Base-by-base conservation (phyloP, 2,113 vertebrate genomes). In the Castor canadensis region DNA sequence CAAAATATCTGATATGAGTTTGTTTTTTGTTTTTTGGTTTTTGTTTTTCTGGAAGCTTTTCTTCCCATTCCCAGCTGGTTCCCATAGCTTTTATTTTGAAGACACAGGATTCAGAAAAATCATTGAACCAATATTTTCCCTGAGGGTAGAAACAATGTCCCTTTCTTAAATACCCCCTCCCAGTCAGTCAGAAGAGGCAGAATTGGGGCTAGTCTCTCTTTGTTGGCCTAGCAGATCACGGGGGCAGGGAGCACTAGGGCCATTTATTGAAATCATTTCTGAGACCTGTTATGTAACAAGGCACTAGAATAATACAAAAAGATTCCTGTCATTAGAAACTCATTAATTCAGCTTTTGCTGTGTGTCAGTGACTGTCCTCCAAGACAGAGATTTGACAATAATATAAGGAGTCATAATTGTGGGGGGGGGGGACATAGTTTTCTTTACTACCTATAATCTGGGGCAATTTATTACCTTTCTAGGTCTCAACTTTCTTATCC, bases 381-480 rank as follows among this genome's bases (percentile, higher is more conserved):
- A 24, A 54, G 9, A 66, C 40, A 43, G 60, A 45, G 38, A 28
- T 5, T 12, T 4, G 38, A 80, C 22, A 6, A 3, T 56, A 30
- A 58, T 43, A 26, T 28, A 13, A 19, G 4, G 26, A 76, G 13
- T 11, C 24, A n/a, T n/a, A 35, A 0, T 5, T 9, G 3, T 0
- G 1, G 5, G 12, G 6, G 0, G 28, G 7, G 28, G 32, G 28
- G 13, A 28, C 28, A 16, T 15, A 28, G 35, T 69, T 38, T 35
- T 15, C 9, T 38, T 7, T 69, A 38, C 22, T n/a, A 17, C 6
- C 40, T 10, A 1, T 22, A 9, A 1, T 13, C 40, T 12, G 19
- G 9, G 32, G 10, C 9, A 19, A 32, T 43, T 17, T 20, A 26
- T 2, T 40, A 9, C 19, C 28, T 47, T 26, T 38, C 30, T 16